Percentiles rank a stretch among this genome's conserved stretches.
phyloP scores from a whole-genome alignment of 2,113 vertebrate genomes.

The Lepidothrix coronata region DNA sequence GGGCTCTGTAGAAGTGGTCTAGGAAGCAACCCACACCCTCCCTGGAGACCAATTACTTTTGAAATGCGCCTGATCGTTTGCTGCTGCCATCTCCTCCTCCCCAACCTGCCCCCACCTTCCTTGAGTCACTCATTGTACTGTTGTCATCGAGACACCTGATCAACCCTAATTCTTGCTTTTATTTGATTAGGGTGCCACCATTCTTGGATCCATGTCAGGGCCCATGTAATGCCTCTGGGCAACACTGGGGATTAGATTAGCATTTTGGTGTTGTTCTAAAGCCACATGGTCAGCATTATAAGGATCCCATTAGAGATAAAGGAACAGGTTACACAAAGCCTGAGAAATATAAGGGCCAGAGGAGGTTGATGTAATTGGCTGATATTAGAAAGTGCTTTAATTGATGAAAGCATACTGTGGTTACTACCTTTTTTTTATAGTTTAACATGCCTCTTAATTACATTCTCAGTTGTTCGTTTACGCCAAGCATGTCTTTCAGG shows the following conservation, averaged over 20 bases:
- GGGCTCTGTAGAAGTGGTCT: slow-evolving; percentile 69
- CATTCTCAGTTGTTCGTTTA: slow-evolving; percentile 62
- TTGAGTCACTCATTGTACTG: slow-evolving; percentile 62
- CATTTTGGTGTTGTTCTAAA: slow-evolving; percentile 77
- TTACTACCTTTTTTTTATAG: slow-evolving; percentile 55
- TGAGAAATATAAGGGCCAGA: slow-evolving; percentile 67
- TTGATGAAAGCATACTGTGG: slow-evolving; percentile 67
- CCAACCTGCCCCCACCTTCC: slow-evolving; percentile 29
- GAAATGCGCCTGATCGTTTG: slow-evolving; percentile 73
- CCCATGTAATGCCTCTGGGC: slow-evolving; percentile 73
- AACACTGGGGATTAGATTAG: slow-evolving; percentile 79
- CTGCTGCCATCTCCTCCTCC: slow-evolving; percentile 36
- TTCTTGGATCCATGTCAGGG: slow-evolving; percentile 67
- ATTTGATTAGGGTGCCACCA: slow-evolving; percentile 75
- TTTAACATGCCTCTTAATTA: slow-evolving; percentile 67
- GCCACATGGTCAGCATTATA: slow-evolving; percentile 77
- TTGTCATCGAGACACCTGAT: slow-evolving; percentile 74
- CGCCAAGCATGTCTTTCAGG: slow-evolving; percentile 52
- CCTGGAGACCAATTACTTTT: slow-evolving; percentile 79
- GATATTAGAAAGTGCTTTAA: slow-evolving; percentile 66
- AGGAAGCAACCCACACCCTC: slow-evolving; percentile 68
- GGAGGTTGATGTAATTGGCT: slow-evolving; percentile 68
- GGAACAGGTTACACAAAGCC: slow-evolving; percentile 62
- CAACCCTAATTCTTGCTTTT: slow-evolving; percentile 70
- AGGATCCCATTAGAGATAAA: slow-evolving; percentile 75